Conservation (phyloP, 2,113 vertebrate genomes). For the Cyprinus carpio region DNA sequence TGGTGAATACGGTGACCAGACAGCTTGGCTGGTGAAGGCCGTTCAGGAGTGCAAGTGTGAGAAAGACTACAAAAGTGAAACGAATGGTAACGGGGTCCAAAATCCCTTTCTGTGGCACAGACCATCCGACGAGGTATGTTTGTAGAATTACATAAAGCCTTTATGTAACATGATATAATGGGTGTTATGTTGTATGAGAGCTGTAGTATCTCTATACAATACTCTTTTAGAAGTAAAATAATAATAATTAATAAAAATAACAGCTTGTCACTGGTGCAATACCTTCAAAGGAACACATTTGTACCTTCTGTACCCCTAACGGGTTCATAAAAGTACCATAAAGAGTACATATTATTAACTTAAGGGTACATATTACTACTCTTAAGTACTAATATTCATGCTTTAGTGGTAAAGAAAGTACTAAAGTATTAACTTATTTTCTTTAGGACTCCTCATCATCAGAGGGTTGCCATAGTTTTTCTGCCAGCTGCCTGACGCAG, state of each 20-base stretch:
- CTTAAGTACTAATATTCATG: too few relatives aligned
- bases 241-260: too few relatives aligned
- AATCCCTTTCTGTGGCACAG: conserved; percentile 88
- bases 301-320: too few relatives aligned
- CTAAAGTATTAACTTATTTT: too few relatives aligned
- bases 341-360: too few relatives aligned
- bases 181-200: neutral
- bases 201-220: neutral
- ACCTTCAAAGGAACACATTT: too few relatives aligned
- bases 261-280: neutral
- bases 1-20: conserved; percentile 84
- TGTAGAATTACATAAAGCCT: neutral
- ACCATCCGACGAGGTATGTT: conserved; percentile 84
- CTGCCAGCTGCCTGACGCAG: conserved; percentile 89
- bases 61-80: conserved; percentile 75
- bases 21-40: conserved; percentile 77
- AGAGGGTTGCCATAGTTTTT: conserved; percentile 94
- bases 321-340: too few relatives aligned
- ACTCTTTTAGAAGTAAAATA: too few relatives aligned
- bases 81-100: conserved; percentile 72
- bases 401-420: too few relatives aligned
- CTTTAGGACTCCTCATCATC: conserved; percentile 80
- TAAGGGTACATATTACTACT: too few relatives aligned
- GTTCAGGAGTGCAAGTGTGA: conserved; percentile 81
- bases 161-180: neutral